Conservation (phyloP, 2,888 invertebrate species). For the Piscicola geometra region DNA sequence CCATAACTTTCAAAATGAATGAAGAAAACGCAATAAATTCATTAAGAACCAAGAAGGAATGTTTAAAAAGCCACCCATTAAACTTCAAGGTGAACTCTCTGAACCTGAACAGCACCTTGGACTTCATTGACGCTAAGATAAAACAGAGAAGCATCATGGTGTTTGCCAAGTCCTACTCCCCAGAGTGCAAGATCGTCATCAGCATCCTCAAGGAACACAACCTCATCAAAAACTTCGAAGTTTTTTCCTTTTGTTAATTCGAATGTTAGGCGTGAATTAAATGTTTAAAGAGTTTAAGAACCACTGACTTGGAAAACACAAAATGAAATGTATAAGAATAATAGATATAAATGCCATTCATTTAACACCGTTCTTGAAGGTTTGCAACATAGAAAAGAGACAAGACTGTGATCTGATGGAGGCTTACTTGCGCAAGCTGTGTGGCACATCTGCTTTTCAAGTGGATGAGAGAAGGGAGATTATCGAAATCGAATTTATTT, state of each 20-base stretch:
- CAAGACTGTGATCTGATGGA: conserved; percentile 54
- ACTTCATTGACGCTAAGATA: conserved; percentile 27
- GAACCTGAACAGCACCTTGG: not conserved
- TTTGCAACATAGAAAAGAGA: conserved; percentile 51
- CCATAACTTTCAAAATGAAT: not conserved
- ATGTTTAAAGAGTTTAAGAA: too few species aligned
- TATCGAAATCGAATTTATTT: too few species aligned
- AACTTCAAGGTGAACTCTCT: conserved; percentile 19
- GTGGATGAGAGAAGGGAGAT: conserved; percentile 44
- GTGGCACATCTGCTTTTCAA: conserved; percentile 50
- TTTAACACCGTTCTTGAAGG: conserved; percentile 42
- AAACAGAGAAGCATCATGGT: conserved; percentile 28
- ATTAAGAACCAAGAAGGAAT: not conserved
- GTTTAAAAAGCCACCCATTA: not conserved
- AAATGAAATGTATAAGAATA: too few species aligned
- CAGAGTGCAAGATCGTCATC: conserved; percentile 14
- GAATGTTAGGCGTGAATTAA: too few species aligned
- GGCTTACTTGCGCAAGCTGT: conserved; percentile 52
- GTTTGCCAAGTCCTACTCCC: conserved; percentile 28
- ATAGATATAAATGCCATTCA: too few species aligned
- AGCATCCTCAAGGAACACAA: not conserved
- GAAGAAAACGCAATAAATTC: not conserved
- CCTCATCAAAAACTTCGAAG: not conserved
- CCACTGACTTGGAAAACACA: too few species aligned
- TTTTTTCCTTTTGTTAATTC: too few species aligned